Conservation (phyloP, 2,113 vertebrate genomes). For the Microtus oregoni region DNA sequence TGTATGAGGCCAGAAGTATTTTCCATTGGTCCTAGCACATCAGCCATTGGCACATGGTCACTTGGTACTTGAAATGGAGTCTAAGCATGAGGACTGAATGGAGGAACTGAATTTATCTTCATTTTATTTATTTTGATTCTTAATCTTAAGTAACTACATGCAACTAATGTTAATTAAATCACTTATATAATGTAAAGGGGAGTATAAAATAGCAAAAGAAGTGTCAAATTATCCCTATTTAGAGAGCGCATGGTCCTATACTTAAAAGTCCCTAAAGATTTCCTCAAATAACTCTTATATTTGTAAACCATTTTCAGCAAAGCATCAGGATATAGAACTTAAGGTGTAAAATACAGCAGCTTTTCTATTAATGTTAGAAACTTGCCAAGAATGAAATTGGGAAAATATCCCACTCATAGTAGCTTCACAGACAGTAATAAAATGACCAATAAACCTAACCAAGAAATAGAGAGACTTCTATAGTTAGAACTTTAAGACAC, state of each 20-base stretch:
- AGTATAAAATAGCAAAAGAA: neutral
- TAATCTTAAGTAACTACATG: neutral
- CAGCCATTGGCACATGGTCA: neutral
- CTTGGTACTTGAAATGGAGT: neutral
- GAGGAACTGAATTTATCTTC: slow-evolving; percentile 37
- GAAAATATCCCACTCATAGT: neutral
- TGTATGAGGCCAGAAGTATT: neutral
- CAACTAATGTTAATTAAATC: neutral
- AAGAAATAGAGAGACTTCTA: neutral
- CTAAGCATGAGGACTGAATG: too few relatives aligned
- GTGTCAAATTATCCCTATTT: neutral
- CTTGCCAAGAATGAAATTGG: neutral
- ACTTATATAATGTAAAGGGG: neutral
- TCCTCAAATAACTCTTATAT: neutral
- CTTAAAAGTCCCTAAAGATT: neutral
- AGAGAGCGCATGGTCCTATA: neutral
- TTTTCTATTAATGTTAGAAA: neutral
- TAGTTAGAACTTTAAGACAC: neutral
- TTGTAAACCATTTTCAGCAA: neutral
- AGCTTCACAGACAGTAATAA: neutral
- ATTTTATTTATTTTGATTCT: slow-evolving; percentile 40
- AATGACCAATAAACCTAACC: neutral
- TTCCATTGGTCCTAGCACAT: neutral
- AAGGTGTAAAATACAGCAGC: neutral
- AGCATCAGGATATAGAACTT: neutral